Conservation (phyloP, 2,113 vertebrate genomes). For the Ochotona curzoniae region DNA sequence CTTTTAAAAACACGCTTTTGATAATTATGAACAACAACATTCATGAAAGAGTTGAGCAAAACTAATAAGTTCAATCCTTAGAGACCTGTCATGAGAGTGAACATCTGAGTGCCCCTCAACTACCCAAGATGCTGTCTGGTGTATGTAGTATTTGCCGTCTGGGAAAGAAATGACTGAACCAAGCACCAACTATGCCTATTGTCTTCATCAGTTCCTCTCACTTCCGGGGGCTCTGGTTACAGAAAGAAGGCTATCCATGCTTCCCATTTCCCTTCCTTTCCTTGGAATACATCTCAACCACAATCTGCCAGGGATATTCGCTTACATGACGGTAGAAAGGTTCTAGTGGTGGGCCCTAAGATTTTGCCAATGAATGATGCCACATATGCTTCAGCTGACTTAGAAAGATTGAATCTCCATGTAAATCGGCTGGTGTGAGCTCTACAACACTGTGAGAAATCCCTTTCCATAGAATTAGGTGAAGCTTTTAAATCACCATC, state of each 20-base stretch:
- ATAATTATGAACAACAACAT: neutral
- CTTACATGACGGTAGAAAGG: constrained; percentile 1
- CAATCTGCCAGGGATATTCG: neutral
- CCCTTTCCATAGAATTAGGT: neutral
- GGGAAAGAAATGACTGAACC: neutral
- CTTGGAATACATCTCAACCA: constrained; percentile 4
- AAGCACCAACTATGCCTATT: neutral
- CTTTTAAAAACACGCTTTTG: neutral
- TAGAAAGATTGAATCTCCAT: neutral
- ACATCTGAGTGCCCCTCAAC: neutral
- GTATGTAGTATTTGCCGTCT: neutral
- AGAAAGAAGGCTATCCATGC: neutral
- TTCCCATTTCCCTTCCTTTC: neutral
- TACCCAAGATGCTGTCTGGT: neutral
- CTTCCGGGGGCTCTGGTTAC: neutral
- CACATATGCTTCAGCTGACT: constrained; percentile 50
- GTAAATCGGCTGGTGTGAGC: neutral
- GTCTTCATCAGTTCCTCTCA: neutral
- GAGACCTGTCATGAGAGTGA: neutral
- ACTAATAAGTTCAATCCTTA: neutral
- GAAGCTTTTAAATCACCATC: constrained; percentile 32
- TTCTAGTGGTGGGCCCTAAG: neutral
- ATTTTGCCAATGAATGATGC: neutral
- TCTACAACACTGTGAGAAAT: neutral
- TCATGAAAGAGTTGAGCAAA: neutral